These are phyloP conservation scores for Xiphophorus hellerii DNA, from an alignment of 2,113 vertebrate species.

Conservation along the genomic window DNA sequence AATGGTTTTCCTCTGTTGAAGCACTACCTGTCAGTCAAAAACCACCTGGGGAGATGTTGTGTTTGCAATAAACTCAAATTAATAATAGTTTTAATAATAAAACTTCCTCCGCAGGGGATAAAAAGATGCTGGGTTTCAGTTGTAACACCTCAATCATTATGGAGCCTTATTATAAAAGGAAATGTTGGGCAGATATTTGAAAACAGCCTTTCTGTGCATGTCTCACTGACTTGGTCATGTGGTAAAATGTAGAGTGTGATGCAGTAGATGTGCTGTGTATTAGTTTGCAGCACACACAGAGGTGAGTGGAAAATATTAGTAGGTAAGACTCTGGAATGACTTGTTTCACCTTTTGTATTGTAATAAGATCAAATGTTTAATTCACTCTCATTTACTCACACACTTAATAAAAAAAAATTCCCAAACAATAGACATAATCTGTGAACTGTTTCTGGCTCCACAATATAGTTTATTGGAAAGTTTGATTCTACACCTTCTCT, in stretches of 20 bases:
- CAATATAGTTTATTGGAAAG: no score
- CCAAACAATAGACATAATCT: no score
- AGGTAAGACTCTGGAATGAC: neutral
- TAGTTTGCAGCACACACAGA: neutral
- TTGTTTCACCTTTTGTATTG: neutral
- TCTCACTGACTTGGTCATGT: conserved; percentile 24
- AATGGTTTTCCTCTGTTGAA: conserved; percentile 49
- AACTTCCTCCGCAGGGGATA: conserved; percentile 34
- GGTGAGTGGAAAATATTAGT: neutral
- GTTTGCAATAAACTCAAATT: conserved; percentile 77
- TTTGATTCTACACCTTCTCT: no score
- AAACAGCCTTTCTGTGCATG: conserved; percentile 9
- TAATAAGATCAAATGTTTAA: no score
- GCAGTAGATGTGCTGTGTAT: neutral
- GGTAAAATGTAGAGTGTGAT: neutral
- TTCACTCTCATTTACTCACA: no score
- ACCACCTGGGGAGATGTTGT: conserved; percentile 64
- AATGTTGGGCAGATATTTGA: conserved; percentile 21
- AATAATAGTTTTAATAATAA: conserved; percentile 56
- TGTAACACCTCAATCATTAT: conserved; percentile 48
- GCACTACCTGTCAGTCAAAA: conserved; percentile 68
- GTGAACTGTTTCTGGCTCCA: no score
- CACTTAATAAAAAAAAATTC: no score
- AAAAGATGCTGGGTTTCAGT: conserved; percentile 17
- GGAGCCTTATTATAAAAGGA: conserved; percentile 47